These are phyloP conservation scores for Acrossocheilus wenchowensis DNA, from an alignment of 2,797 vertebrate species.

Conservation along the genomic window DNA sequence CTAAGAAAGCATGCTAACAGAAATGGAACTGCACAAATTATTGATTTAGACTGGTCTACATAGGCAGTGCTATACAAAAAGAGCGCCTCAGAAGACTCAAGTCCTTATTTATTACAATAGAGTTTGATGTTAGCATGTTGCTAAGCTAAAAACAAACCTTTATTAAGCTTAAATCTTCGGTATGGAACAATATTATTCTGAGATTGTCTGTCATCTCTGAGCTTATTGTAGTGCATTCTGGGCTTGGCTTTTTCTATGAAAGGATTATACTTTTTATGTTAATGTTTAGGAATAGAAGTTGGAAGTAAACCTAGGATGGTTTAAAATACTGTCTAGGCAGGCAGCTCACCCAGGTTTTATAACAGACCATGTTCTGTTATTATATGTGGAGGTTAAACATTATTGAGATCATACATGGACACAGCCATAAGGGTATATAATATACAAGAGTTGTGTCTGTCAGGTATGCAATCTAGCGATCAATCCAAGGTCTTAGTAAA, in stretches of 20 bases:
- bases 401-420: neutral
- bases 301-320: neutral
- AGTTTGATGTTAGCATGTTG: constrained; percentile 3
- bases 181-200: neutral
- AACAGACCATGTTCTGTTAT: neutral
- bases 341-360: neutral
- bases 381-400: neutral
- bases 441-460: neutral
- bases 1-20: neutral
- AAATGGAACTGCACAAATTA: neutral
- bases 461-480: neutral
- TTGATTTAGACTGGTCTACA: neutral
- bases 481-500: neutral
- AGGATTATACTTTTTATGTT: too few species aligned
- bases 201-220: neutral
- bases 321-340: neutral
- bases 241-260: neutral
- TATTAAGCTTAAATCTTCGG: neutral
- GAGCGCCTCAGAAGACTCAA: neutral
- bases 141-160: constrained; percentile 16
- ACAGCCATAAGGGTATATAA: neutral
- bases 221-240: neutral
- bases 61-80: neutral
- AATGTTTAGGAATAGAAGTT: neutral
- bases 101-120: neutral